Conservation (phyloP, 2,113 vertebrate genomes). For the Brachyistius frenatus region DNA sequence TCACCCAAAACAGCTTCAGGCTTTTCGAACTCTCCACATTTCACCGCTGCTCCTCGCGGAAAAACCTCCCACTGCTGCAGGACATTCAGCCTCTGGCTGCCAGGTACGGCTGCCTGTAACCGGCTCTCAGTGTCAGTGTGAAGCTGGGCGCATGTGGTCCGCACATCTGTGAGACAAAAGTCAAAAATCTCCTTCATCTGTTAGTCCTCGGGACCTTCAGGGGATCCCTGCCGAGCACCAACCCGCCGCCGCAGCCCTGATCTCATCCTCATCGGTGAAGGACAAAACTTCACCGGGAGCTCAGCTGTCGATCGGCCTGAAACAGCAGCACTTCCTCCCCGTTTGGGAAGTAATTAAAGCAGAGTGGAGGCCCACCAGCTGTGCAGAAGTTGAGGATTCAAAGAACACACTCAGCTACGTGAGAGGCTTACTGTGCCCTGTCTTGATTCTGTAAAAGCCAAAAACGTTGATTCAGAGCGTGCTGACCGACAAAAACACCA, state of each 20-base stretch:
- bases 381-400: constrained; percentile 9
- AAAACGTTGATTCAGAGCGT: background rate
- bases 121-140: constrained; percentile 25
- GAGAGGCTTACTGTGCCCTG: background rate
- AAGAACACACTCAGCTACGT: background rate
- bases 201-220: constrained; percentile 10
- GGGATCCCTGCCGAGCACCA: background rate
- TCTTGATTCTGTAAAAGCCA: background rate
- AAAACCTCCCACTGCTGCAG: constrained; percentile 18
- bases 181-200: constrained; percentile 43
- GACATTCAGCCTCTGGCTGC: constrained; percentile 2
- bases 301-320: no score
- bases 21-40: constrained; percentile 14
- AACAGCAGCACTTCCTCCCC: no score
- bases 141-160: background rate
- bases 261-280: background rate
- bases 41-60: background rate
- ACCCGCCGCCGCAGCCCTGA: no score
- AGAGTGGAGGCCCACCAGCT: constrained; percentile 15
- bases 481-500: background rate
- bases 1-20: constrained; percentile 22
- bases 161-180: constrained; percentile 31
- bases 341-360: constrained; percentile 27
- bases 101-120: constrained; percentile 7
- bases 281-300: background rate